phyloP scores from a whole-genome alignment of 2,113 vertebrate species.

The Corynorhinus townsendii region DNA sequence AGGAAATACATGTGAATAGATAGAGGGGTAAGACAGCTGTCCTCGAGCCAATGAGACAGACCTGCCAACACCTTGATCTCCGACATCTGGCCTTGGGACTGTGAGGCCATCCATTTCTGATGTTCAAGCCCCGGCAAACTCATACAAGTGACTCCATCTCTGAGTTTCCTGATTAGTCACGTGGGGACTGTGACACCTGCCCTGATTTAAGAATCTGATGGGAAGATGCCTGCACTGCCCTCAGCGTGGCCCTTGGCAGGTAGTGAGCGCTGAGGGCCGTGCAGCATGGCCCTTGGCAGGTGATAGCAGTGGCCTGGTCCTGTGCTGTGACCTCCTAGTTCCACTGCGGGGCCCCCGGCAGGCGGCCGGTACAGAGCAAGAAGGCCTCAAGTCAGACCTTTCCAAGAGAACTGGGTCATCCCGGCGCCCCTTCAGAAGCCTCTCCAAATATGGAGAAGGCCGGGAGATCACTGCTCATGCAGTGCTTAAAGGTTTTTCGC shows the following conservation, averaged over 20 bases:
- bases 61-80: background rate
- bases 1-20: background rate
- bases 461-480: background rate
- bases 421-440: background rate
- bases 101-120: background rate
- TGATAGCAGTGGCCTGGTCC: background rate
- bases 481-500: constrained; percentile 14
- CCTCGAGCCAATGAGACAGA: background rate
- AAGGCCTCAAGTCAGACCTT: background rate
- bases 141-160: background rate
- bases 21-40: background rate
- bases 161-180: background rate
- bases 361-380: accelerated
- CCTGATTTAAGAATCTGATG: background rate
- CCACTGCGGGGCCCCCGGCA: background rate
- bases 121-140: background rate
- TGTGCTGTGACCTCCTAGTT: background rate
- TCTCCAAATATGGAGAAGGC: background rate
- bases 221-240: too few species aligned
- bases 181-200: background rate
- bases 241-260: background rate
- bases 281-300: background rate
- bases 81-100: background rate
- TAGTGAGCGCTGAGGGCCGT: accelerated
- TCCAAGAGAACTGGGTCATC: constrained; percentile 4